Evolutionary conservation across 2,797 vertebrate genomes (phyloP).

Genomic region (Myotis vivesi): DNA sequence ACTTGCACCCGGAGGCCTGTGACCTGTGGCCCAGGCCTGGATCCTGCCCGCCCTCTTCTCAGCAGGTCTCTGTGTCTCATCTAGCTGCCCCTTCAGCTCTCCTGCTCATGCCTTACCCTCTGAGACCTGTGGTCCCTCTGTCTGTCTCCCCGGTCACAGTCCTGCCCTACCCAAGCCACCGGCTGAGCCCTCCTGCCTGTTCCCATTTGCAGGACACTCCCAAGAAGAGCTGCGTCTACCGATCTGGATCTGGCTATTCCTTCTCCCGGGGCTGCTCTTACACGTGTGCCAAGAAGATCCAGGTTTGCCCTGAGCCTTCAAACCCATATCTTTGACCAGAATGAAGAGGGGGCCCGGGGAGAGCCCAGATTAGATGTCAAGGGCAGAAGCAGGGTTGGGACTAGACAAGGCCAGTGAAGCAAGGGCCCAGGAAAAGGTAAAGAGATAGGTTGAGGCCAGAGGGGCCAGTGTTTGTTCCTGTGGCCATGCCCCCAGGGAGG

Average conservation of each 20-base stretch:
- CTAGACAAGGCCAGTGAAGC: neutral
- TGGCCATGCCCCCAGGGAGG: neutral
- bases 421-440: neutral
- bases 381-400: neutral
- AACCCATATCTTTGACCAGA: neutral
- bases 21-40: neutral
- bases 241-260: slow-evolving; percentile 56
- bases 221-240: slow-evolving; percentile 76
- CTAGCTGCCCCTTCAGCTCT: neutral
- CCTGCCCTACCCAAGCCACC: neutral
- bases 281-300: slow-evolving; percentile 81
- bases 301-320: slow-evolving; percentile 57
- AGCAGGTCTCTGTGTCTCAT: neutral
- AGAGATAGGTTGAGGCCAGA: neutral
- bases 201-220: slow-evolving; percentile 50
- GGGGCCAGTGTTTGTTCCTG: neutral
- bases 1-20: neutral
- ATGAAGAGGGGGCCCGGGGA: neutral
- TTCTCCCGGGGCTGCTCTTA: slow-evolving; percentile 80
- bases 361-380: neutral
- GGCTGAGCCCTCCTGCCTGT: neutral
- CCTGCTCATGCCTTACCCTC: neutral
- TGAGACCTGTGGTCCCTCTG: neutral
- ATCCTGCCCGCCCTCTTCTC: neutral
- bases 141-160: neutral